Conservation (phyloP, 1,140 invertebrate species). For the Papilio glaucus region DNA sequence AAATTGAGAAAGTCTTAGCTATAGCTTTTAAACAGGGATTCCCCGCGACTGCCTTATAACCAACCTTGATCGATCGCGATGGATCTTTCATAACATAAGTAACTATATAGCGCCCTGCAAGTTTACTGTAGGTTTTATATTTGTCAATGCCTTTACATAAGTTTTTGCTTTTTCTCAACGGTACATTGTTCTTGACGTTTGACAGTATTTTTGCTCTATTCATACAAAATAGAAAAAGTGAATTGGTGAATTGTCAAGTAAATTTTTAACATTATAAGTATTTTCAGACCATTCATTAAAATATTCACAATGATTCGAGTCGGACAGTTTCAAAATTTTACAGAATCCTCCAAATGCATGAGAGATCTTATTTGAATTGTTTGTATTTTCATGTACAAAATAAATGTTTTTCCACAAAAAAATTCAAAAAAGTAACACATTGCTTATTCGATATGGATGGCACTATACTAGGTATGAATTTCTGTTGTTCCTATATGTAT, state of each 20-base stretch:
- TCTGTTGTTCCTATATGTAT: too few species aligned
- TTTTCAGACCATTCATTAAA: background rate
- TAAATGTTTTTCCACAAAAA: background rate
- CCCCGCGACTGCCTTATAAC: too few species aligned
- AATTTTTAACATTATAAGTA: background rate
- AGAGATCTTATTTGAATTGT: slow-evolving; percentile 9
- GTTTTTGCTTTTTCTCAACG: background rate
- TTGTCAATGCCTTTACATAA: background rate
- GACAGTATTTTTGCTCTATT: background rate
- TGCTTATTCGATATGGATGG: slow-evolving; percentile 70
- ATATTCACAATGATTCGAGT: slow-evolving; percentile 6
- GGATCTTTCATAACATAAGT: too few species aligned
- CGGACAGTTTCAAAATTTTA: slow-evolving; percentile 27
- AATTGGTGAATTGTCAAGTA: background rate
- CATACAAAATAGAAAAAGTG: too few species aligned
- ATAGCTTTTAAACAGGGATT: too few species aligned
- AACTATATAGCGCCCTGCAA: too few species aligned
- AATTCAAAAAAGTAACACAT: slow-evolving; percentile 58
- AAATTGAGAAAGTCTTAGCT: too few species aligned
- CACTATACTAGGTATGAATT: slow-evolving; percentile 54
- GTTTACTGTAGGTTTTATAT: background rate
- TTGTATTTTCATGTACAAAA: background rate
- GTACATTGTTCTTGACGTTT: background rate
- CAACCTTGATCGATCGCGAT: too few species aligned
- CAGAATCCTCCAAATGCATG: slow-evolving; percentile 9